Percentiles rank a stretch among this genome's conserved stretches.
phyloP scores from a whole-genome alignment of 2,888 invertebrate genomes.

The Argyra leucocephala region DNA sequence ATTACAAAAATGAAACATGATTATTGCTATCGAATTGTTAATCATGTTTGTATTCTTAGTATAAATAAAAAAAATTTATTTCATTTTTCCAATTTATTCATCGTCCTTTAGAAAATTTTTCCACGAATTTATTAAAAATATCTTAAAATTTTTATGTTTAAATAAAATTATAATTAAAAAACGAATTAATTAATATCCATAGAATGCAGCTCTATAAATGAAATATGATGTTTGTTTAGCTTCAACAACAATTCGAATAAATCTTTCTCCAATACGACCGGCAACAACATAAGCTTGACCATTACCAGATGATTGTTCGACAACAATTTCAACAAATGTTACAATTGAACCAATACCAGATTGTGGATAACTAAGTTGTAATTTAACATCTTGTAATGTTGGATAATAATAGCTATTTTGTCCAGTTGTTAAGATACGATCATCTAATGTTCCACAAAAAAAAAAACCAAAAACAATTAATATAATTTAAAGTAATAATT shows the following conservation, averaged over 20 bases:
- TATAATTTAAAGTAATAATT: too few species aligned
- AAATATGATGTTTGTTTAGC: conserved; percentile 34
- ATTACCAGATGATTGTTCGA: conserved; percentile 31
- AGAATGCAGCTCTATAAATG: conserved; percentile 34
- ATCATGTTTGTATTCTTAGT: too few species aligned
- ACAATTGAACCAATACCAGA: conserved; percentile 31
- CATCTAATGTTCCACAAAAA: not conserved
- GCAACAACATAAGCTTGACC: conserved; percentile 39
- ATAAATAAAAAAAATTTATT: too few species aligned
- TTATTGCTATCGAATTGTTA: too few species aligned
- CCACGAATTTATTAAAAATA: too few species aligned
- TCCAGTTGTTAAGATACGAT: not conserved
- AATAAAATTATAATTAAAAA: too few species aligned
- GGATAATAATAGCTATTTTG: conserved; percentile 27
- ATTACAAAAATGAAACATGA: too few species aligned
- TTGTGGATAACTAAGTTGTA: conserved; percentile 37
- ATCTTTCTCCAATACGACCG: conserved; percentile 39
- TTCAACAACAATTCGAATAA: conserved; percentile 36
- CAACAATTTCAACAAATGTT: conserved; percentile 33
- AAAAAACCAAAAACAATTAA: too few species aligned
- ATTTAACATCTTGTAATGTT: conserved; percentile 32
- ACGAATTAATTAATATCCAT: too few species aligned
- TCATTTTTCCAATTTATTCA: too few species aligned
- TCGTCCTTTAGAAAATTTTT: too few species aligned
- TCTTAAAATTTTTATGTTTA: too few species aligned